Evolutionary conservation across 2,797 vertebrate genomes (phyloP), one percentile per base, ranked within the genome.

Genomic region (Paguma larvata): DNA sequence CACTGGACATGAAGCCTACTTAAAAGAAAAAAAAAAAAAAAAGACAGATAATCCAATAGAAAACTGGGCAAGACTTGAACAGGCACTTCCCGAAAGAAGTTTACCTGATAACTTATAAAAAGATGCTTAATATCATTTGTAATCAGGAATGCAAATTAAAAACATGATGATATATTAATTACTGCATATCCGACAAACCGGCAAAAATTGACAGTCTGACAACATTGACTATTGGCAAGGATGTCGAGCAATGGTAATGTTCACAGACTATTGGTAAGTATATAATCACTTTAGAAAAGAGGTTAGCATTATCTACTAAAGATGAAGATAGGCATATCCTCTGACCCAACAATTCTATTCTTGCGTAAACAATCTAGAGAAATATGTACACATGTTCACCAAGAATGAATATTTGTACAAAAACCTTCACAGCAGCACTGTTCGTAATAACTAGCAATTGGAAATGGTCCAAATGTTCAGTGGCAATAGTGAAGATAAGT

Each of bases 71-170:
- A 95, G 68, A 68, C 46, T 96, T 96, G 63, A 96, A 96, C 5
- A 90, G 34, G n/a, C 14, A 92, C 48, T 77, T 97, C 73, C 89
- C 25, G 94, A 87, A 53, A 67, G 51, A 96, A 77, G 18, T 92
- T 27, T 77, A 94, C 53, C 14, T 65, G n/a, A 62, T 51, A 91
- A 68, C 25, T 91, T 95, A 80, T 21, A 46, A n/a, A 53, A 93
- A 84, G 1, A 4, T 95, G 13, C 56, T 85, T 94, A 79, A 63
- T 78, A 72, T 82, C n/a, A 95, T 59, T 59, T 67, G 21, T 70
- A 93, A 92, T 86, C 18, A 96, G 75, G 44, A 93, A 95, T 90
- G 13, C 6, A 90, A 83, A 78, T 90, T 93, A 87, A 93, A 95
- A 88, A 67, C 15, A 89, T 27, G 51, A 82, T 75, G 30, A 92